Conservation (phyloP, 2,888 invertebrate genomes). For the Cecidostiba fungosa region DNA sequence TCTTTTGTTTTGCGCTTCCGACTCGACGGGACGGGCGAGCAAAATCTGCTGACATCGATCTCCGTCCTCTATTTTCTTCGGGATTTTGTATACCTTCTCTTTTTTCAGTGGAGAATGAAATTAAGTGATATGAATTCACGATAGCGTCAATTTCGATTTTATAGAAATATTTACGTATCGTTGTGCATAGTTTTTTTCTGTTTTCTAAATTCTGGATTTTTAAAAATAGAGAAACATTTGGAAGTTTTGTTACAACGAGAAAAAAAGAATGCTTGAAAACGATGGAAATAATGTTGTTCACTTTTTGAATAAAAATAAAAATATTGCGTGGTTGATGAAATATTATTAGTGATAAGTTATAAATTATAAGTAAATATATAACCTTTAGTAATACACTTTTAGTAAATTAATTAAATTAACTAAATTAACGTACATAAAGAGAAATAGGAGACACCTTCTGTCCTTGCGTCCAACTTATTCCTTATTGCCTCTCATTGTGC, state of each 20-base stretch:
- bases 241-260: background rate
- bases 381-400: no score
- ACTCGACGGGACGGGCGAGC: background rate
- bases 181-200: background rate
- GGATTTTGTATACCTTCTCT: background rate
- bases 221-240: background rate
- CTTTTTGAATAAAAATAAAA: no score
- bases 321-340: no score
- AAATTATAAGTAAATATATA: no score
- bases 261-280: no score
- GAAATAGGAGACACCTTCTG: no score
- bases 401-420: no score
- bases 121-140: background rate
- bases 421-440: no score
- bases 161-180: background rate
- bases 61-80: background rate
- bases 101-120: background rate
- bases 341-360: no score
- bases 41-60: constrained; percentile 12
- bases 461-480: no score
- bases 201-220: background rate
- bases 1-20: constrained; percentile 28
- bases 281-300: no score
- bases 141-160: background rate
- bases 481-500: no score